Percentiles rank a stretch among this genome's conserved stretches.
phyloP scores from a whole-genome alignment of 2,797 vertebrate species.

The Alexandromys oeconomus region DNA sequence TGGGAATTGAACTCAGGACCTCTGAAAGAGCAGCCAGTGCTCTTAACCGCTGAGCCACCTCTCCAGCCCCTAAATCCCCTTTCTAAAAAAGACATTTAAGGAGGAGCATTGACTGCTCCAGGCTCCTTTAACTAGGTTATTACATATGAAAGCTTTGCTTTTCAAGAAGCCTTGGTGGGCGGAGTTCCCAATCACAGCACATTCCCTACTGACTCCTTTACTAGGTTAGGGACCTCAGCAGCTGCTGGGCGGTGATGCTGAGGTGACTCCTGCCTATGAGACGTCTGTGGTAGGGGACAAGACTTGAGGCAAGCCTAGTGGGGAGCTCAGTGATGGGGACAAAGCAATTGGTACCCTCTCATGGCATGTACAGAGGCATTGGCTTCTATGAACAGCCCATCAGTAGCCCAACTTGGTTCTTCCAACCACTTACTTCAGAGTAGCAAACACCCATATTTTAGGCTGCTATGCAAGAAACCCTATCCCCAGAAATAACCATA shows the following conservation, averaged over 20 bases:
- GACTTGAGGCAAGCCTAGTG: background rate
- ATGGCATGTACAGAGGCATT: background rate
- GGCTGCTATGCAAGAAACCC: background rate
- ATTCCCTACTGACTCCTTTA: background rate
- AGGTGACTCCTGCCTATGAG: background rate
- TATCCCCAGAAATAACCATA: background rate
- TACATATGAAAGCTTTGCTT: constrained; percentile 28
- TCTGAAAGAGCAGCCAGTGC: no score
- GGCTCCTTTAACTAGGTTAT: background rate
- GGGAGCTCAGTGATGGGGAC: background rate
- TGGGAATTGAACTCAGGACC: no score
- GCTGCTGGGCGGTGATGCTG: background rate
- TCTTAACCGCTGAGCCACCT: no score
- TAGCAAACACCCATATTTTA: constrained; percentile 1
- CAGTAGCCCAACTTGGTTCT: background rate
- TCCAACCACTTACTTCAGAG: background rate
- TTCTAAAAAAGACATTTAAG: background rate
- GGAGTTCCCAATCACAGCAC: constrained; percentile 7
- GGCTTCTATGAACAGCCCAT: background rate
- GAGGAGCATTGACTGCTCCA: background rate
- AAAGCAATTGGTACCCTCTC: background rate
- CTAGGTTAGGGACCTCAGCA: background rate
- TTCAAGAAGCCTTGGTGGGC: background rate
- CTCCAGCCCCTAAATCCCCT: background rate
- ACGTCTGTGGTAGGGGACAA: background rate